Percentiles rank a stretch among this genome's conserved stretches.
phyloP scores from a whole-genome alignment of 2,113 vertebrate genomes.

The Emydocephalus ijimae region DNA sequence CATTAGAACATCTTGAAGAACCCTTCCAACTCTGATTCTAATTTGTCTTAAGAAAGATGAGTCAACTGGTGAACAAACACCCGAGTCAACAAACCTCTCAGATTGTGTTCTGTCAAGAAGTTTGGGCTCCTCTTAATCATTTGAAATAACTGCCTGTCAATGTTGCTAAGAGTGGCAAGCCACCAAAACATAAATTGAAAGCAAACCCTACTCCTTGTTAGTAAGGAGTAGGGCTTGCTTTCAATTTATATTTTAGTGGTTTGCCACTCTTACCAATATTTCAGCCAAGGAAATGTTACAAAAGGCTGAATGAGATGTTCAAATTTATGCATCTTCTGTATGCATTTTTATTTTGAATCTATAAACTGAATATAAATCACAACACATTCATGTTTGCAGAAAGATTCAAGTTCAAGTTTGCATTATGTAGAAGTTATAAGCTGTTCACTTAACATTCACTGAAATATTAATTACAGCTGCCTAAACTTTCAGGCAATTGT shows the following conservation, averaged over 20 bases:
- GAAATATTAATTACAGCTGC: not conserved
- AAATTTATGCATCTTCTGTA: not conserved
- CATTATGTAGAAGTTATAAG: not conserved
- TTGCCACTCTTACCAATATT: too few relatives aligned
- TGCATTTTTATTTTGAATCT: not conserved
- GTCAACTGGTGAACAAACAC: not conserved
- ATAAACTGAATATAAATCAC: too few relatives aligned
- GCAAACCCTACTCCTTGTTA: not conserved
- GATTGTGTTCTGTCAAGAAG: not conserved
- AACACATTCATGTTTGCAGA: not conserved
- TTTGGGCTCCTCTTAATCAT: not conserved
- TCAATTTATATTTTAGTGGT: too few relatives aligned
- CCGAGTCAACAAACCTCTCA: not conserved
- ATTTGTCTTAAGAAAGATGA: not conserved
- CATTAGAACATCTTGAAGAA: not conserved
- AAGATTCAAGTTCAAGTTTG: not conserved
- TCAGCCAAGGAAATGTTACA: not conserved
- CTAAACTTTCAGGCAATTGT: not conserved
- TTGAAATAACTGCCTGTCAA: not conserved
- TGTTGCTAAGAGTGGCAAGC: not conserved
- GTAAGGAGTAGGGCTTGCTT: too few relatives aligned
- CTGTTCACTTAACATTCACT: not conserved
- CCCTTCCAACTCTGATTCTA: not conserved
- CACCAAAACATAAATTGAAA: not conserved
- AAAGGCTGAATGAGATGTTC: not conserved